Evolutionary conservation across 2,113 vertebrate genomes (phyloP).

Genomic region (Ammodytes dubius): DNA sequence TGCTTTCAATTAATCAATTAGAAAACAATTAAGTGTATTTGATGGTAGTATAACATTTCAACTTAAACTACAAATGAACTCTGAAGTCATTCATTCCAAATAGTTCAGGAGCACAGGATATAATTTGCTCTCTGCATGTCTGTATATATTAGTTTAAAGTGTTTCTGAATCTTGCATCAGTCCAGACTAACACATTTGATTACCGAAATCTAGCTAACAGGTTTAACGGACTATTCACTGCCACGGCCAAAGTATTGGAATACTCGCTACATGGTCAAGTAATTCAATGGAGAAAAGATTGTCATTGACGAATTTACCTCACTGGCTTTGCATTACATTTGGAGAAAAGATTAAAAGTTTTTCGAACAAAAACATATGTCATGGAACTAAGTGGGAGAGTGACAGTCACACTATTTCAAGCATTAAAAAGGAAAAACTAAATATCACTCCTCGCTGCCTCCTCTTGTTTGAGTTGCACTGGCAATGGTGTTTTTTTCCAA

Average conservation of each 20-base stretch:
- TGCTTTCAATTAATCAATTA: constrained; percentile 16
- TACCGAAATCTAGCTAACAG: neutral
- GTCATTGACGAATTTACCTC: neutral
- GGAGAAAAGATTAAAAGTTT: constrained; percentile 27
- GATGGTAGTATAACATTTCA: neutral
- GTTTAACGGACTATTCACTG: neutral
- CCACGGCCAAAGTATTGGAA: neutral
- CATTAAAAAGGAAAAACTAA: constrained; percentile 20
- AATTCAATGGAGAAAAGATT: neutral
- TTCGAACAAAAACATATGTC: constrained; percentile 30
- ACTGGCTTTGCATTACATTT: constrained; percentile 2
- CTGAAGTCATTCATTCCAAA: neutral
- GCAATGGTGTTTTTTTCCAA: neutral
- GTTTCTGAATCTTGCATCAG: constrained; percentile 31
- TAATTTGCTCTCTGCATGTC: neutral
- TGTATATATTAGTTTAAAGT: neutral
- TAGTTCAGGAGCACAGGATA: neutral
- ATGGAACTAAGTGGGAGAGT: constrained; percentile 46
- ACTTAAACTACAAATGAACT: neutral
- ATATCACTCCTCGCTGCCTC: constrained; percentile 22
- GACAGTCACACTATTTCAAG: constrained; percentile 40
- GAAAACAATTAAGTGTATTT: too few relatives aligned
- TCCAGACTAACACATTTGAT: constrained; percentile 17
- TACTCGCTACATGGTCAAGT: neutral
- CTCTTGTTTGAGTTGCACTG: constrained; percentile 22